Base-by-base conservation (phyloP, 2,888 invertebrate genomes). In the Lydus trimaculatus region DNA sequence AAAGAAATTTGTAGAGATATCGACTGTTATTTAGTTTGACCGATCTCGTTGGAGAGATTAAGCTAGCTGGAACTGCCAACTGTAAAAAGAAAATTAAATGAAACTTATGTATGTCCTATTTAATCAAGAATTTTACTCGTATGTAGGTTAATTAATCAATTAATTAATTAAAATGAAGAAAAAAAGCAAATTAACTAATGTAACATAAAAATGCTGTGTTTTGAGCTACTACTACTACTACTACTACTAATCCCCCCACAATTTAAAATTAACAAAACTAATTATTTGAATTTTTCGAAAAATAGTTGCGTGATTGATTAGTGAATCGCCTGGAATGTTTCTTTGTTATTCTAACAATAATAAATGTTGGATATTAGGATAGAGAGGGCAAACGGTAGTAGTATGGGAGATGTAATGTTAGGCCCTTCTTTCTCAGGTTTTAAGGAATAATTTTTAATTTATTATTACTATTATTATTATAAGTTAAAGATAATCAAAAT, bases 1-100 rank as follows among this genome's bases (percentile, higher is more conserved):
- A 33, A 33, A 33, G 11, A n/a, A n/a, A 39, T 39, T 48, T 20
- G 73, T 80, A 78, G 78, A 80, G 78, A 77, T 78, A 77, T 80
- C 76, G 79, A 80, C 76, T 78, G 79, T 80, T 81, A 77, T 78
- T 78, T 79, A 80, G 80, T 81, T 79, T 75, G 80, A 77, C 71
- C 78, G 81, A 83, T 83, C 84, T 84, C 83, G 75, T 72, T 73
- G 71, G 74, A 78, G 83, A 83, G 83, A 82, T 80, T 82, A 81
- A 82, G 85, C 85, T 85, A 85, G 85, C 84, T 84, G 84, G 85
- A 83, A 85, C 85, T 85, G 85, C 85, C 85, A 85, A 83, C 82
- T 84, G 84, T 85, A 85, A 83, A 85, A 85, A 85, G 83, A 84
- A 83, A 81, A 78, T 52, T 52, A 52, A 52, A 76, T 75, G 78